phyloP scores from a whole-genome alignment of 2,797 vertebrate species.

The Macropodus opercularis region DNA sequence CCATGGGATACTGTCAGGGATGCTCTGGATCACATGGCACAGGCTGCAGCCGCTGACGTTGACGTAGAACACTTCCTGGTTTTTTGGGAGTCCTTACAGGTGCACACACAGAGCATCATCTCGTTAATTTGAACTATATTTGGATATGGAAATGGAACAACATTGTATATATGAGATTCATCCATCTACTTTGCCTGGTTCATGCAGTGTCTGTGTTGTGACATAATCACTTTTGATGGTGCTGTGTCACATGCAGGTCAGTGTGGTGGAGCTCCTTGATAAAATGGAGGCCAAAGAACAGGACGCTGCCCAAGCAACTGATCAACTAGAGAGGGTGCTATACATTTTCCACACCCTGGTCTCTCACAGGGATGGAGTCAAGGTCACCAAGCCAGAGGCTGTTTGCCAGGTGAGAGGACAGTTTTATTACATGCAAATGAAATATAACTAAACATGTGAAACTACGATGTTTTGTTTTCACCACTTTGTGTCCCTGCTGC shows the following conservation, averaged over 20 bases:
- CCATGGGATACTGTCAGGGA: slow-evolving; percentile 88
- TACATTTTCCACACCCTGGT: slow-evolving; percentile 86
- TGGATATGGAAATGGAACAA: no score
- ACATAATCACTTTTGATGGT: not conserved
- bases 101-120: not conserved
- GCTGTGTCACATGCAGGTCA: slow-evolving; percentile 68
- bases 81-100: slow-evolving; percentile 90
- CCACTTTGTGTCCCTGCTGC: not conserved
- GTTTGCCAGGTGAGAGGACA: slow-evolving; percentile 83
- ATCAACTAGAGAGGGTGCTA: slow-evolving; percentile 90
- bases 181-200: no score
- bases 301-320: slow-evolving; percentile 64
- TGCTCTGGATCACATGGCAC: slow-evolving; percentile 86
- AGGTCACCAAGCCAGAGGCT: slow-evolving; percentile 85
- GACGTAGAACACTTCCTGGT: slow-evolving; percentile 87
- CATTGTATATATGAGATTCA: no score
- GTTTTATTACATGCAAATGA: not conserved
- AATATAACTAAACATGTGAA: not conserved
- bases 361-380: slow-evolving; percentile 86
- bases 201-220: no score
- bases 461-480: fast-evolving
- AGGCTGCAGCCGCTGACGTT: slow-evolving; percentile 82
- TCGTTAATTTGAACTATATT: not conserved
- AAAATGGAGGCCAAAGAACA: slow-evolving; percentile 65
- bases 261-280: slow-evolving; percentile 77